Base-by-base conservation (phyloP, 2,888 invertebrate genomes). In the Eupithecia vulgata region DNA sequence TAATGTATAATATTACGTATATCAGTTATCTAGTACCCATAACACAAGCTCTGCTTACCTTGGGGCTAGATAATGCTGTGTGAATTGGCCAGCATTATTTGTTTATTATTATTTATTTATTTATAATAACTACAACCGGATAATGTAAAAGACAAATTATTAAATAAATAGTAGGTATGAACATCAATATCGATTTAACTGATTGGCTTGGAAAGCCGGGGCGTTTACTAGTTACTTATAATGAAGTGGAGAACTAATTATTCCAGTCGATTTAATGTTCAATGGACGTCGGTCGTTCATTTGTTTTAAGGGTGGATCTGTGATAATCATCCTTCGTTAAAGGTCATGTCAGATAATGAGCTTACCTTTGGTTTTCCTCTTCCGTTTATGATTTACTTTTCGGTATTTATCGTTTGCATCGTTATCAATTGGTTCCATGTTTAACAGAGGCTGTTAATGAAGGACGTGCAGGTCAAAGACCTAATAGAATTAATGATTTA, bases 321-420 rank as follows among this genome's bases (percentile, higher is more conserved):
- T 67, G 35, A 35, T 35, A 67, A 30, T 45, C 45, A 67, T 48
- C 67, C 21, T n/a, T 37, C 13, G 67, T 21, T 48, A 52, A 52
- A 52, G 67, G 67, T 67, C 40, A 40, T 35, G 67, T 1, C 67
- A 67, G 48, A 42, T 67, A 67, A 67, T 67, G 34, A 67, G 52
- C 52, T 67, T 67, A 67, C 30, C 52, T 65, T 52, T 67, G 67
- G 52, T 52, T 67, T 35, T 52, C 40, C 64, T 40, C 30, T 64
- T 4, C 21, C 40, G 6, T 64, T 64, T 64, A 37, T 35, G 17
- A 35, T 10, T 64, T 37, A 21, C 64, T 64, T 40, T 64, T 21
- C 25, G 40, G 21, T 25, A 21, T 25, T 65, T 42, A 21, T 64
- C 34, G 35, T 12, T 35, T n/a, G 37, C 21, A 57, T 57, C 57